Conservation (phyloP, 2,797 vertebrate species). For the Liasis olivaceus region DNA sequence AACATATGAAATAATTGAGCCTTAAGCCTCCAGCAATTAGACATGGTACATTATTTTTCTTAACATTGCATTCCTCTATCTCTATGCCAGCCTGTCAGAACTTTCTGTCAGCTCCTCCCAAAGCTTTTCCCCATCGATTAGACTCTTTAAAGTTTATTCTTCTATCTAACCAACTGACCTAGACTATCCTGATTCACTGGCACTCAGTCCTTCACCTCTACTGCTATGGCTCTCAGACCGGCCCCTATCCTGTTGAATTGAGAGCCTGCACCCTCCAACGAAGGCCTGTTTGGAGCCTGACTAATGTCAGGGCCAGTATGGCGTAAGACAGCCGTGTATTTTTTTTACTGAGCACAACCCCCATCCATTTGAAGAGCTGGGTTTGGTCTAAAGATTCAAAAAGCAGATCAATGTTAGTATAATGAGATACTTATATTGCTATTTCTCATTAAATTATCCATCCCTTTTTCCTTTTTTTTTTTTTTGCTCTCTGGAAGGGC, state of each 20-base stretch:
- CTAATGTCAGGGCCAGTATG: no score
- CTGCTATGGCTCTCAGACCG: not conserved
- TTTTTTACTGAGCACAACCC: not conserved
- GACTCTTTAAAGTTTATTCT: not conserved
- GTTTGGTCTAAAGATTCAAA: not conserved
- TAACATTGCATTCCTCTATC: no score
- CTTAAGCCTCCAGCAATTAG: no score
- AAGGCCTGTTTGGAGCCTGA: not conserved
- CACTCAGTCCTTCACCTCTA: not conserved
- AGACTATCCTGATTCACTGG: not conserved
- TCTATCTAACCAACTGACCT: not conserved
- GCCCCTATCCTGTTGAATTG: not conserved
- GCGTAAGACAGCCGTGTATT: not conserved
- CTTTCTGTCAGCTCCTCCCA: not conserved
- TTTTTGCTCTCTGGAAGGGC: not conserved
- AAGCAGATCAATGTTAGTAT: not conserved
- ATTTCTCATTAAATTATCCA: not conserved
- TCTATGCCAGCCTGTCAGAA: not conserved
- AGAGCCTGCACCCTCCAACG: not conserved
- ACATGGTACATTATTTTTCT: no score
- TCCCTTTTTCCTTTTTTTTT: not conserved
- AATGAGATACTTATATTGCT: not conserved
- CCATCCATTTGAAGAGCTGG: not conserved
- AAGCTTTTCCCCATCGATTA: not conserved
- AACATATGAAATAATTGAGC: no score